Conservation (phyloP, 53 echinoderm and acorn worm genomes). For the Arbacia lixula region DNA sequence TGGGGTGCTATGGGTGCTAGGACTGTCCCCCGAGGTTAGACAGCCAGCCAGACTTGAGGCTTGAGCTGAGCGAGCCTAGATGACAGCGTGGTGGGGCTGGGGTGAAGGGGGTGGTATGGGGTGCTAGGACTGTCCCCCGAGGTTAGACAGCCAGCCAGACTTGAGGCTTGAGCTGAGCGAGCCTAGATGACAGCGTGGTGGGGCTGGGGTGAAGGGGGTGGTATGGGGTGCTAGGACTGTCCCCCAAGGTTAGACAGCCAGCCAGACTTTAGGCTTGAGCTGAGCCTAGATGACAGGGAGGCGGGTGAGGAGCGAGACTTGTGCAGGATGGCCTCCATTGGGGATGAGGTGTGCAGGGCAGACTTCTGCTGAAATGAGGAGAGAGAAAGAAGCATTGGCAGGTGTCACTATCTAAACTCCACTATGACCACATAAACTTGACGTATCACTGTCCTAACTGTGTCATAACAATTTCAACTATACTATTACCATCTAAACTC, state of each 20-base stretch:
- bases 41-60: slow-evolving; percentile 87
- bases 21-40: slow-evolving; percentile 77
- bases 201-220: slow-evolving; percentile 62
- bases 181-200: slow-evolving; percentile 73
- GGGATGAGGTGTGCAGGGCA: slow-evolving; percentile 6
- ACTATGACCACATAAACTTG: neutral
- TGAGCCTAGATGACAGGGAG: slow-evolving; percentile 84
- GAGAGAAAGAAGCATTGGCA: neutral
- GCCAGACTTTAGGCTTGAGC: slow-evolving; percentile 81
- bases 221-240: neutral
- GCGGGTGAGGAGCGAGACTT: slow-evolving; percentile 79
- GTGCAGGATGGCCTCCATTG: slow-evolving; percentile 62
- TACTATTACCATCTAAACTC: too few species aligned
- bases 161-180: slow-evolving; percentile 84
- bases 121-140: slow-evolving; percentile 57
- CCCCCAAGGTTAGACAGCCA: slow-evolving; percentile 91
- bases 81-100: too few species aligned
- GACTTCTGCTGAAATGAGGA: slow-evolving; percentile 4
- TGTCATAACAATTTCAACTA: too few species aligned
- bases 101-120: too few species aligned
- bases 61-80: slow-evolving; percentile 86
- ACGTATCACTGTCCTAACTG: too few species aligned
- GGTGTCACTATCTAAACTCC: too few species aligned
- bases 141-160: slow-evolving; percentile 88
- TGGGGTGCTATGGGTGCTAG: too few species aligned